Evolutionary conservation across 2,797 vertebrate species (phyloP).

Genomic region (Gymnoscopelus braueri): DNA sequence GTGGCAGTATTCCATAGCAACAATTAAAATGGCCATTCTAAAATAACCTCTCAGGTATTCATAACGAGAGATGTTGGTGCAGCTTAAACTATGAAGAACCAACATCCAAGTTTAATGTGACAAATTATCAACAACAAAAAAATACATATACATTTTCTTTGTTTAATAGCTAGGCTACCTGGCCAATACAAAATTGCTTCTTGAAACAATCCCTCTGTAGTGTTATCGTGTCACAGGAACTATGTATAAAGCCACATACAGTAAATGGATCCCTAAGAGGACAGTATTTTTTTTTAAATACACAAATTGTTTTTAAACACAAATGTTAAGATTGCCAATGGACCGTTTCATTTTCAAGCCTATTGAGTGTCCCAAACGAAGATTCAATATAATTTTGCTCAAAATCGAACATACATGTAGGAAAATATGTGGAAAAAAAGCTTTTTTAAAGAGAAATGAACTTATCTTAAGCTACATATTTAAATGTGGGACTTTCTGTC

Average conservation of each 20-base stretch:
- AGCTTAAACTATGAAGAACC: conserved; percentile 29
- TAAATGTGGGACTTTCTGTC: conserved; percentile 51
- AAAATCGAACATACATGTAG: conserved; percentile 65
- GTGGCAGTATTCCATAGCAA: not conserved
- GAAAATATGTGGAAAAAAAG: conserved; percentile 68
- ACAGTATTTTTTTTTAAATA: conserved; percentile 46
- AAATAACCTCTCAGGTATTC: conserved; percentile 4
- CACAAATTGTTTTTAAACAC: conserved; percentile 35
- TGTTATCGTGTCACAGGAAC: conserved; percentile 43
- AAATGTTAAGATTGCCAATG: conserved; percentile 60
- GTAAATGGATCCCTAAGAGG: conserved; percentile 65
- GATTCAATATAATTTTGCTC: conserved; percentile 58
- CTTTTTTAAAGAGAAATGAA: conserved; percentile 61
- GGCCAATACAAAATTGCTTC: conserved; percentile 48
- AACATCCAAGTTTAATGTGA: conserved; percentile 34
- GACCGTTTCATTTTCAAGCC: conserved; percentile 74
- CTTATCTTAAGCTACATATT: conserved; percentile 66
- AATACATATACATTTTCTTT: conserved; percentile 19
- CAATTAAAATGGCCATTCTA: conserved; percentile 16
- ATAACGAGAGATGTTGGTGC: not conserved
- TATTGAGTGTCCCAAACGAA: conserved; percentile 67
- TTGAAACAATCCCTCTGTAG: conserved; percentile 68
- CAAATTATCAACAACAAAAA: conserved; percentile 35
- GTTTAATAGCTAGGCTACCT: conserved; percentile 55
- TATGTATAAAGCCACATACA: conserved; percentile 36